These are phyloP conservation scores for Vespertilio murinus DNA, from an alignment of 2,797 vertebrate genomes.

Conservation along the genomic window DNA sequence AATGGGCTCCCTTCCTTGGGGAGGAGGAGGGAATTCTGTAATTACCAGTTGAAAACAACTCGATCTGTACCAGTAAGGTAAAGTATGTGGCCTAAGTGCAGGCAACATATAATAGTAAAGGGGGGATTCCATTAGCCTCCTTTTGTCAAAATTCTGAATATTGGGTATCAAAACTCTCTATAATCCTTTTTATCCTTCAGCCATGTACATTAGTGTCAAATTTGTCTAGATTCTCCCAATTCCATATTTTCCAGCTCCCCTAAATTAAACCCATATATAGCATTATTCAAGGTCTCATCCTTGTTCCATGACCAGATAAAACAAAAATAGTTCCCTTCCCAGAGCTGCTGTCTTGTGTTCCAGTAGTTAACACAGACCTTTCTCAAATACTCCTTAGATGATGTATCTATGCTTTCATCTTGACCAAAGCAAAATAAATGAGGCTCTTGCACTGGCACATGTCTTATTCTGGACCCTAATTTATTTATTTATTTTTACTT, in stretches of 20 bases:
- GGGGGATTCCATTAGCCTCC: not conserved
- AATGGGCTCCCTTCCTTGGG: slow-evolving; percentile 13
- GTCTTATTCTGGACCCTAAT: not conserved
- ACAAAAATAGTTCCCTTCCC: not conserved
- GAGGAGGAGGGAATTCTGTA: slow-evolving; percentile 21
- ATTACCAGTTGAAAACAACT: slow-evolving; percentile 53
- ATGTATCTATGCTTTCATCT: not conserved
- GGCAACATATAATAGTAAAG: not conserved
- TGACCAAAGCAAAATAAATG: not conserved
- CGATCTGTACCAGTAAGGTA: not conserved
- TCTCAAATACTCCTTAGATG: not conserved
- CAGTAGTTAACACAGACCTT: not conserved
- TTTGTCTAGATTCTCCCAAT: not conserved
- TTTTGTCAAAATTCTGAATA: slow-evolving; percentile 12
- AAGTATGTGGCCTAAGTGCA: not conserved
- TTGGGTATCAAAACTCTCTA: not conserved
- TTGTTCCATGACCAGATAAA: not conserved
- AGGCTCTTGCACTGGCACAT: not conserved
- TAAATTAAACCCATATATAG: not conserved
- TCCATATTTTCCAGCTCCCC: not conserved
- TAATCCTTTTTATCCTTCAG: not conserved
- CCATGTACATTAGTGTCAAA: not conserved
- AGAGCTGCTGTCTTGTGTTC: not conserved
- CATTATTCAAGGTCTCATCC: not conserved
- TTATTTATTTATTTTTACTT: not conserved